phyloP scores from a whole-genome alignment of 2,888 invertebrate species.

The Megalurothrips usitatus region DNA sequence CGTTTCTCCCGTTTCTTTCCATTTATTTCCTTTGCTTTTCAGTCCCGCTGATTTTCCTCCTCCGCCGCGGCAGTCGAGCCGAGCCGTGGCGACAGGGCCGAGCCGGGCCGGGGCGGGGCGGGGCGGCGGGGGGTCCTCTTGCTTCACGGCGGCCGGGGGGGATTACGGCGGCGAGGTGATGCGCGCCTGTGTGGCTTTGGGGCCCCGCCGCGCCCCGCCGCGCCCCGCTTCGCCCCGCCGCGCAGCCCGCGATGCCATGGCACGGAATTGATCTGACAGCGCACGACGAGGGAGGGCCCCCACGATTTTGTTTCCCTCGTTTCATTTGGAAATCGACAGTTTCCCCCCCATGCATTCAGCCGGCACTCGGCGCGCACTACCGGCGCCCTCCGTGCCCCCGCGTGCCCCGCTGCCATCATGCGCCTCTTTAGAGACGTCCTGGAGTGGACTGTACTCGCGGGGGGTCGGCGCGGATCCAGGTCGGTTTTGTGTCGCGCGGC shows the following conservation, averaged over 20 bases:
- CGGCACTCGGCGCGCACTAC: too few relatives aligned
- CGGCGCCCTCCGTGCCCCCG: neutral
- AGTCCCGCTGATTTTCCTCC: neutral
- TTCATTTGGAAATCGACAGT: too few relatives aligned
- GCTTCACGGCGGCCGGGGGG: neutral
- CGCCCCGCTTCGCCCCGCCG: too few relatives aligned
- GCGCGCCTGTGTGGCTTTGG: neutral
- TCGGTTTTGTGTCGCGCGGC: too few relatives aligned
- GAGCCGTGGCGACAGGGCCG: neutral
- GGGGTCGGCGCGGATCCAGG: too few relatives aligned
- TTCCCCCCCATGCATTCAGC: too few relatives aligned
- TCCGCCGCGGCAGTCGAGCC: neutral
- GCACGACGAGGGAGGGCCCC: too few relatives aligned
- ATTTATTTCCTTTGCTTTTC: neutral
- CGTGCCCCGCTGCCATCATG: neutral
- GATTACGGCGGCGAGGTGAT: slow-evolving; percentile 1
- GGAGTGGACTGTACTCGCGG: too few relatives aligned
- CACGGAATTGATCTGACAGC: too few relatives aligned
- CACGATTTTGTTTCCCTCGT: too few relatives aligned
- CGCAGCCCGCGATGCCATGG: too few relatives aligned
- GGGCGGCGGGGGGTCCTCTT: neutral
- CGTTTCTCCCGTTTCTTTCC: neutral
- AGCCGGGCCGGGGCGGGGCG: too few relatives aligned
- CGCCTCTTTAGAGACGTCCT: neutral
- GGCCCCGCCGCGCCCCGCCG: neutral